A percentile compares a stretch with the other conserved stretches of the same genome.
Conservation (phyloP, 1,140 invertebrate genomes). For the Ceratoteleas bidentatus region DNA sequence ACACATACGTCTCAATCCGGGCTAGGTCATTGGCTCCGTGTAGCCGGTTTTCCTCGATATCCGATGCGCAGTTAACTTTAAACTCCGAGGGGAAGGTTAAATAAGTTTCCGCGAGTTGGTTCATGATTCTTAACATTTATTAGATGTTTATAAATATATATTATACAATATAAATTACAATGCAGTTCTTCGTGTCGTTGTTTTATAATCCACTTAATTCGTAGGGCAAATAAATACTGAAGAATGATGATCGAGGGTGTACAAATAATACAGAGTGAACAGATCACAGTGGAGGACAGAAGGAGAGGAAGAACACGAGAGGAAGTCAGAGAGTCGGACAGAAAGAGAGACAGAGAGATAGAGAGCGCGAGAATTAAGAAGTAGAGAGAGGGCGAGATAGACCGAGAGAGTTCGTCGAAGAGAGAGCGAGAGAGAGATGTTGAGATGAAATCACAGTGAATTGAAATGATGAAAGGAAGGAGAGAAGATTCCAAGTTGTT, state of each 20-base stretch:
- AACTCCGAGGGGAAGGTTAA: constrained; percentile 44
- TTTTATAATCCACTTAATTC: constrained; percentile 57
- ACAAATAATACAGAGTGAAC: constrained; percentile 51
- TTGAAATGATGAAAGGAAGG: constrained; percentile 49
- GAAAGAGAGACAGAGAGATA: constrained; percentile 23
- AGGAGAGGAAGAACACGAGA: constrained; percentile 18
- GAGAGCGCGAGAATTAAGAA: constrained; percentile 28
- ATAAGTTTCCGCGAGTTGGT: constrained; percentile 49
- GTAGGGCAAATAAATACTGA: constrained; percentile 66
- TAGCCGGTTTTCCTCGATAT: constrained; percentile 61
- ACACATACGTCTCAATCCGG: constrained; percentile 44
- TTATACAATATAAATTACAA: constrained; percentile 70
- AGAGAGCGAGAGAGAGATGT: constrained; percentile 42
- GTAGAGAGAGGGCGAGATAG: neutral
- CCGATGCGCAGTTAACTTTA: constrained; percentile 50
- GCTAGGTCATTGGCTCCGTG: constrained; percentile 63
- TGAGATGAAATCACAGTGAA: constrained; percentile 66
- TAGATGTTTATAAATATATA: constrained; percentile 74
- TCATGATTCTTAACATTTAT: constrained; percentile 74
- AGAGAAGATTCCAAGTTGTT: constrained; percentile 42
- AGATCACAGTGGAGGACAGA: constrained; percentile 54
- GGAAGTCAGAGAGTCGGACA: constrained; percentile 30
- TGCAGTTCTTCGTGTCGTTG: constrained; percentile 63
- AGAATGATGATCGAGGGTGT: constrained; percentile 61
- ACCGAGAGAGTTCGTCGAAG: constrained; percentile 27